phyloP scores from a whole-genome alignment of 2,797 vertebrate species.

The Coluber constrictor region DNA sequence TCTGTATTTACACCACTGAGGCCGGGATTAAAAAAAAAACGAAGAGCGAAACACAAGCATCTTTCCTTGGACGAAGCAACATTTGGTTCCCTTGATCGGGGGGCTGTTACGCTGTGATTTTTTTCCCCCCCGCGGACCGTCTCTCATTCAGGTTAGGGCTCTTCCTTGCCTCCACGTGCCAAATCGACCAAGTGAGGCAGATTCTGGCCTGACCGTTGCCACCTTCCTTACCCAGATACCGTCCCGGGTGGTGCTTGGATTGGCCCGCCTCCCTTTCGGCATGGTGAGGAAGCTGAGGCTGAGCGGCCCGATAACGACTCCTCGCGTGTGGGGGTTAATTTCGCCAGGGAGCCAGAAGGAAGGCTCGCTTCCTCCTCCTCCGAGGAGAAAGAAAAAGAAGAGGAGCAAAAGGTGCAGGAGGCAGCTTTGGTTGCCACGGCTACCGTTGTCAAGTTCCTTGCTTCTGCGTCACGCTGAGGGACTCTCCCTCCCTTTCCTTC shows the following conservation, averaged over 20 bases:
- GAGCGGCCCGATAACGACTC: no score
- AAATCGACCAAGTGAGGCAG: neutral
- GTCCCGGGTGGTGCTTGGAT: constrained; percentile 25
- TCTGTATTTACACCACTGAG: neutral
- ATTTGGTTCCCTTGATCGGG: neutral
- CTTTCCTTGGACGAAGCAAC: neutral
- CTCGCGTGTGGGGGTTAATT: neutral
- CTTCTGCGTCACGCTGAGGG: no score
- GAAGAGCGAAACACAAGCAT: neutral
- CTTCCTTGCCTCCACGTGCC: neutral
- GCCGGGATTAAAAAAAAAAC: neutral
- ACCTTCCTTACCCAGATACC: constrained; percentile 71
- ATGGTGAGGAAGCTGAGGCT: neutral
- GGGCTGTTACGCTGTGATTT: neutral
- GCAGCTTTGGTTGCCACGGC: constrained; percentile 6
- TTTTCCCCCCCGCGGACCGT: no score
- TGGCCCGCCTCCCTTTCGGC: constrained; percentile 30
- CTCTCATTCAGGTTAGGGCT: no score
- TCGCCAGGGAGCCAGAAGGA: neutral
- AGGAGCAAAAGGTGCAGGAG: neutral
- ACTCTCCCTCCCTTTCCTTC: no score
- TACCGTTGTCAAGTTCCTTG: neutral
- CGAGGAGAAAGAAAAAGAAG: neutral
- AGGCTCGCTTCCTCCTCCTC: neutral
- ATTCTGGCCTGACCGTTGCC: neutral